Percentiles rank a stretch among this genome's conserved stretches.
Conservation (phyloP, 2,888 invertebrate genomes). For the Leptarthrus brevirostris region DNA sequence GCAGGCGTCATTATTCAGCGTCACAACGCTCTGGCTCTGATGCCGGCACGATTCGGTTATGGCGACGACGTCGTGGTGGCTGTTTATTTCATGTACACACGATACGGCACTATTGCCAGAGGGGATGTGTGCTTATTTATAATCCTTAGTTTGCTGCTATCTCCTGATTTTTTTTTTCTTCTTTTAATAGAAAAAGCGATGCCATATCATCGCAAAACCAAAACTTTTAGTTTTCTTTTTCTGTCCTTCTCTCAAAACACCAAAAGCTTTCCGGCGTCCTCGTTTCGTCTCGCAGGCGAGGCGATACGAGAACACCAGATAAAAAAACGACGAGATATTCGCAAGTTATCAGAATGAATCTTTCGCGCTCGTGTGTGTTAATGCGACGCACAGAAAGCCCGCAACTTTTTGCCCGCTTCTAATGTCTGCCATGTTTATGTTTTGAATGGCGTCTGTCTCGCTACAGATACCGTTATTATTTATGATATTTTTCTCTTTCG, state of each 20-base stretch:
- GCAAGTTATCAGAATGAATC: neutral
- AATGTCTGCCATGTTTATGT: slow-evolving; percentile 47
- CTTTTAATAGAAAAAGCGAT: too few relatives aligned
- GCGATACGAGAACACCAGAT: slow-evolving; percentile 10
- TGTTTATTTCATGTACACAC: slow-evolving; percentile 22
- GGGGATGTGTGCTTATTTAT: slow-evolving; percentile 2
- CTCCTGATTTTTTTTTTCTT: neutral
- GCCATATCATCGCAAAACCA: too few relatives aligned
- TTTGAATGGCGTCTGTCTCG: slow-evolving; percentile 52
- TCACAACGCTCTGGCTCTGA: slow-evolving; percentile 42
- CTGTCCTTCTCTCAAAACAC: neutral
- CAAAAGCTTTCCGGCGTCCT: slow-evolving; percentile 2
- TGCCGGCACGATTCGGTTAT: slow-evolving; percentile 30
- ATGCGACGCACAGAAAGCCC: neutral
- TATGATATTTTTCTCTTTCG: slow-evolving; percentile 29
- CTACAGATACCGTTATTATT: slow-evolving; percentile 31
- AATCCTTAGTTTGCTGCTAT: slow-evolving; percentile 1
- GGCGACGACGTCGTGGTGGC: slow-evolving; percentile 27
- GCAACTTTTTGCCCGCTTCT: neutral
- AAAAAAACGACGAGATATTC: neutral
- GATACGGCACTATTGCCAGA: neutral
- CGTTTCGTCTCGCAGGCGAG: neutral
- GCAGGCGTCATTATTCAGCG: slow-evolving; percentile 52
- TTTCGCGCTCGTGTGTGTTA: neutral
- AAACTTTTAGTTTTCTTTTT: neutral